These are phyloP conservation scores for Tromatobia lineatoria DNA, from an alignment of 2,888 invertebrate genomes.

Conservation along the genomic window DNA sequence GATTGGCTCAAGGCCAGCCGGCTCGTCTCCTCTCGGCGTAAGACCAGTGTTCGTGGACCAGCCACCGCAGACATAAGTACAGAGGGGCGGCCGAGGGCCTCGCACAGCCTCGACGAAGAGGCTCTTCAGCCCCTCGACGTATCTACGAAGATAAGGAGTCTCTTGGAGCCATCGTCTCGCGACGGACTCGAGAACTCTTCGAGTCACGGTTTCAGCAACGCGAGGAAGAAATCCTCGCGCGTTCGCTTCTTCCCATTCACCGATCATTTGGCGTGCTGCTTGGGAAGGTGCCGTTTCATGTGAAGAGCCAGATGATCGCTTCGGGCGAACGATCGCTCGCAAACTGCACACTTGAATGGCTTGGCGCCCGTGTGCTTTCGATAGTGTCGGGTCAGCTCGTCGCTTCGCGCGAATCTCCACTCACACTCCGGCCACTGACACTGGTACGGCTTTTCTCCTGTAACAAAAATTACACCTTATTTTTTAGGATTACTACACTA, in stretches of 20 bases:
- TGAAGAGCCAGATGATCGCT: constrained; percentile 98
- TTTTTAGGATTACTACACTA: not conserved
- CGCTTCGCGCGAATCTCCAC: constrained; percentile 98
- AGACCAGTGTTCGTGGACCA: constrained; percentile 67
- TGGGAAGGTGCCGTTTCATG: constrained; percentile 98
- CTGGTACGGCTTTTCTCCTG: constrained; percentile 99
- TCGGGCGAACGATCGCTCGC: constrained; percentile 97
- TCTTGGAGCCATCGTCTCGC: constrained; percentile 26
- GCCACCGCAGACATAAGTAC: constrained; percentile 70
- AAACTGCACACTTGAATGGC: constrained; percentile 98
- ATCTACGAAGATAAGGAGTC: constrained; percentile 25
- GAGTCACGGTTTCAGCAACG: constrained; percentile 1
- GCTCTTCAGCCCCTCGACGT: constrained; percentile 15
- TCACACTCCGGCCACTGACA: constrained; percentile 99
- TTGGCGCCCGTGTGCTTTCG: constrained; percentile 99
- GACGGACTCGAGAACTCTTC: constrained; percentile 8
- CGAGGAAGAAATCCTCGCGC: not conserved
- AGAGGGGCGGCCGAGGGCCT: constrained; percentile 37
- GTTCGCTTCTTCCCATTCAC: constrained; percentile 15
- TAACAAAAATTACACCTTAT: constrained; percentile 74
- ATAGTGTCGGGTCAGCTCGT: constrained; percentile 98
- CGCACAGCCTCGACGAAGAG: constrained; percentile 16
- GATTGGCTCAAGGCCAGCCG: constrained; percentile 34
- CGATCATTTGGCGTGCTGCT: constrained; percentile 90
- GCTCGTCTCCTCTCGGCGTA: constrained; percentile 33